Evolutionary conservation across 2,113 vertebrate species (phyloP), one percentile per base, ranked within the genome.

Genomic region (Pygoscelis antarcticus): DNA sequence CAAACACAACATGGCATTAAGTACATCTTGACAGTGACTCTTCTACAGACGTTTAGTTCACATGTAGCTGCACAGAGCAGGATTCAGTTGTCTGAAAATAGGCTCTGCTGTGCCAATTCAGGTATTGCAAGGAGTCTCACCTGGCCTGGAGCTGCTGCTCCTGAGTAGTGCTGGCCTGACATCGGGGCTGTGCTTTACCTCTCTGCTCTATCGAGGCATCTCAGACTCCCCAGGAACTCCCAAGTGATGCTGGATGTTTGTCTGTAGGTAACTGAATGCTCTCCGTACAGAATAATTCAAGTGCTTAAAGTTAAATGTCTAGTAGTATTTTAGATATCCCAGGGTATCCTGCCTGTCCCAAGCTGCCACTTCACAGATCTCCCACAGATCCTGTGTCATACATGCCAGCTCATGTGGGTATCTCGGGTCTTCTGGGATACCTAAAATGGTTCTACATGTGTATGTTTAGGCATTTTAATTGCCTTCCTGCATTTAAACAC

Each of bases 131-230:
- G 13, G 60, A 20, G 4, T n/a, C 36, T 77, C 15, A 77, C 11
- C 42, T 44, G 47, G 15, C 26, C 20, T 77, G 49, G 47, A 85
- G 10, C 30, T 64, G 49, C 54, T 82, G 34, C 26, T 78, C 34
- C 42, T 20, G 29, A 69, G 49, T 40, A 64, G 20, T 5, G 2
- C 15, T 60, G 32, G 11, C 38, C 5, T 69, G 65, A 26, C 8
- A 16, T 0, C 1, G 0, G 44, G 46, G 7, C 21, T 57, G 25
- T 47, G 40, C 38, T 65, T 40, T 30, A 64, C 21, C 7, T 47
- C 34, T 80, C 34, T 44, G n/a, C 34, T 76, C 47, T 62, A 3
- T 6, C 0, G 0, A 87, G 44, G 17, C 4, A 11, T 27, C 49
- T 55, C 64, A 60, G 27, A 62, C 14, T 22, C 38, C 13, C 13